Conservation (phyloP, 2,113 vertebrate genomes). For the Bos javanicus region DNA sequence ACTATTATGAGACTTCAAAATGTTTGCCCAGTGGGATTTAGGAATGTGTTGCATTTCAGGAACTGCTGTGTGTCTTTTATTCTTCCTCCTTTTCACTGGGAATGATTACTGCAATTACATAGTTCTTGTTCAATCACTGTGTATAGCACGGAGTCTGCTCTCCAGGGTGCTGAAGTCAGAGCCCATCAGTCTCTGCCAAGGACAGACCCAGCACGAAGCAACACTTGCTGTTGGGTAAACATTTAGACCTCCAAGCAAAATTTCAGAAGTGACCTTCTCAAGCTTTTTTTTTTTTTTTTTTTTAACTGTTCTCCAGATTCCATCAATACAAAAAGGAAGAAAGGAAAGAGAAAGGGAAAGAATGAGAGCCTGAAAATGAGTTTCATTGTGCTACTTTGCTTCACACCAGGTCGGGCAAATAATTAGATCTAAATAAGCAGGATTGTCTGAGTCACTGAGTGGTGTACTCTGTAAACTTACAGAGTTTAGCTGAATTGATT, state of each 20-base stretch:
- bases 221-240: background rate
- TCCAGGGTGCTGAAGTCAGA: slow-evolving; percentile 49
- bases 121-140: background rate
- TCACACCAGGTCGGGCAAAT: background rate
- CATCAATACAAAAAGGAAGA: background rate
- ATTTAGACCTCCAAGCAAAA: background rate
- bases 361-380: background rate
- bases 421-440: background rate
- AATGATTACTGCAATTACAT: background rate
- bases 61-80: background rate
- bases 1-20: background rate
- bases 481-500: background rate
- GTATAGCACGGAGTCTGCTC: background rate
- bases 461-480: background rate
- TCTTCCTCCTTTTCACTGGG: background rate
- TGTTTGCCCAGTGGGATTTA: background rate
- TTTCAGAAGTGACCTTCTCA: background rate
- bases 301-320: background rate
- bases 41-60: background rate
- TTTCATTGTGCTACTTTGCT: background rate
- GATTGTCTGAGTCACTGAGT: background rate
- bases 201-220: background rate
- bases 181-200: background rate
- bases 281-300: background rate
- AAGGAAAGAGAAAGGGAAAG: background rate